Percentiles rank a stretch among this genome's conserved stretches.
Conservation (phyloP, 1,140 invertebrate genomes). For the Arion vulgaris region DNA sequence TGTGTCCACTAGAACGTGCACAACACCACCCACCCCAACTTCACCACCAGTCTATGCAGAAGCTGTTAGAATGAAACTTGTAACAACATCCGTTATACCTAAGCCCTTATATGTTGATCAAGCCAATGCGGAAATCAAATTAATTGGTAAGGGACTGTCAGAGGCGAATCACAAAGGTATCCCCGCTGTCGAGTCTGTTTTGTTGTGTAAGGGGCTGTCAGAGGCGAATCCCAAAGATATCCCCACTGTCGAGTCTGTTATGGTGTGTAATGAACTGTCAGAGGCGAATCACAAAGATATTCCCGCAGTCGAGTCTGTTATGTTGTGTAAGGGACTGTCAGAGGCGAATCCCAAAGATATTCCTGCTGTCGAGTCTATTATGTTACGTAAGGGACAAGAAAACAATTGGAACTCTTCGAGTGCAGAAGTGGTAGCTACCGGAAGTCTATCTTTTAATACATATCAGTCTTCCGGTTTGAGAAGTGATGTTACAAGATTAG, state of each 20-base stretch:
- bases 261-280: background rate
- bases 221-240: background rate
- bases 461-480: background rate
- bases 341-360: background rate
- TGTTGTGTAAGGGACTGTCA: background rate
- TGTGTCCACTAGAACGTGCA: background rate
- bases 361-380: background rate
- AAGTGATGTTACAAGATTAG: background rate
- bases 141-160: background rate
- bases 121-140: background rate
- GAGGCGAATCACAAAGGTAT: background rate
- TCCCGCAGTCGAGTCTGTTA: background rate
- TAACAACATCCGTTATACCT: background rate
- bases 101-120: background rate
- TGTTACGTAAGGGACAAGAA: background rate
- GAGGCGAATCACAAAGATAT: background rate
- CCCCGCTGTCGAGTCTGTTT: background rate
- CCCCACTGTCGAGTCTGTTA: background rate
- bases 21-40: background rate
- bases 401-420: background rate
- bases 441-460: background rate
- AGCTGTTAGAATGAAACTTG: conserved; percentile 7
- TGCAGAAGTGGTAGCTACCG: background rate
- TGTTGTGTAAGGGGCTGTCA: background rate
- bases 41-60: conserved; percentile 23